Percentiles rank a stretch among this genome's conserved stretches.
Conservation (phyloP, 2,888 invertebrate genomes). For the Amiota mariae region DNA sequence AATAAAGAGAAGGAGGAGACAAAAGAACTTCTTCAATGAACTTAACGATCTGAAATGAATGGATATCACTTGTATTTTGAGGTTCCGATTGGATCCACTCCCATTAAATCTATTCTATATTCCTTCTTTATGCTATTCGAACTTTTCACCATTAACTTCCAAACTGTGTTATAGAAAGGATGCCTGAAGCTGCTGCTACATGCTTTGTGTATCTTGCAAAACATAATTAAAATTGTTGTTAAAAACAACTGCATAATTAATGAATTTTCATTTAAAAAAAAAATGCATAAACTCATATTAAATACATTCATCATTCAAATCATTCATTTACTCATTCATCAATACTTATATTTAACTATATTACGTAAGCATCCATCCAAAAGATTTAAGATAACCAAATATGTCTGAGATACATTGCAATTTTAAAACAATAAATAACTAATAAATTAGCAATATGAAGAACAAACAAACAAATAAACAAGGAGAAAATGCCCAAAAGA, state of each 20-base stretch:
- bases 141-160: no score
- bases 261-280: constrained; percentile 35
- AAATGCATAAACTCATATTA: constrained; percentile 51
- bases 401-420: constrained; percentile 66
- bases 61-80: no score
- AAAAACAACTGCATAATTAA: constrained; percentile 26
- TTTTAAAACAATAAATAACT: constrained; percentile 55
- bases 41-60: no score
- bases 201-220: no score
- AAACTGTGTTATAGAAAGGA: no score
- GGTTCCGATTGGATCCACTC: no score
- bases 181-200: no score
- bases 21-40: no score
- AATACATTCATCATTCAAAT: not conserved
- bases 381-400: constrained; percentile 61
- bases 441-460: constrained; percentile 33
- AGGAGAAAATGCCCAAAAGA: constrained; percentile 35
- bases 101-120: no score
- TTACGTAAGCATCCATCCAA: constrained; percentile 71
- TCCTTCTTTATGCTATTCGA: no score
- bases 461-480: constrained; percentile 28
- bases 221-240: no score
- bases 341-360: constrained; percentile 25
- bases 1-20: no score
- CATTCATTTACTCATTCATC: not conserved